A percentile compares a stretch with the other conserved stretches of the same genome.
Evolutionary conservation across 1,140 invertebrate species (phyloP).

Genomic region (Lineus longissimus): DNA sequence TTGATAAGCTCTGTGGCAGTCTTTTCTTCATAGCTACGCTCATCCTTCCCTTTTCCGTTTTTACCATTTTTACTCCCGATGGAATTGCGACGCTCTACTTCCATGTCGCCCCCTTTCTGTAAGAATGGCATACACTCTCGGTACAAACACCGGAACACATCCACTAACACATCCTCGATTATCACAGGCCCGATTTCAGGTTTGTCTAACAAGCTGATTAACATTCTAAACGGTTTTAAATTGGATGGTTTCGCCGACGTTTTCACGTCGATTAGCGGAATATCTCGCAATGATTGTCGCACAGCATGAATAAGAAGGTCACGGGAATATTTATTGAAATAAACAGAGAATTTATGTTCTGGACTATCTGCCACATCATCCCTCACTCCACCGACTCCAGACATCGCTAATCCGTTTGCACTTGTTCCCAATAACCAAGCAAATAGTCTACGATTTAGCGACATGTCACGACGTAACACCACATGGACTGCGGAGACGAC

Average conservation of each 20-base stretch:
- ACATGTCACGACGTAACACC: constrained; percentile 85
- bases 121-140: constrained; percentile 30
- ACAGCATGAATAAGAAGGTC: neutral
- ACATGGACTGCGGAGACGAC: constrained; percentile 78
- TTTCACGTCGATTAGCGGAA: neutral
- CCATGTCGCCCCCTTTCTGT: constrained; percentile 2
- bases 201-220: constrained; percentile 84
- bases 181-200: constrained; percentile 82
- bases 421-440: constrained; percentile 78
- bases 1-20: constrained; percentile 62
- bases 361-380: neutral
- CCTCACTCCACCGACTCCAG: constrained; percentile 12
- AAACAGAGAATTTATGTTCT: neutral
- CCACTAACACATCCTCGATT: constrained; percentile 78
- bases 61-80: constrained; percentile 17
- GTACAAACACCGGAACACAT: constrained; percentile 71
- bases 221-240: constrained; percentile 76
- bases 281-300: neutral
- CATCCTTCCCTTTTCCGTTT: constrained; percentile 14
- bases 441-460: constrained; percentile 80
- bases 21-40: neutral
- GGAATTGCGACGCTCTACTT: constrained; percentile 10
- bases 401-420: constrained; percentile 20
- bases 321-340: constrained; percentile 5
- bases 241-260: constrained; percentile 50